Percentiles rank a stretch among this genome's conserved stretches.
Evolutionary conservation across 2,113 vertebrate genomes (phyloP).

Genomic region (Oxyruncus cristatus): DNA sequence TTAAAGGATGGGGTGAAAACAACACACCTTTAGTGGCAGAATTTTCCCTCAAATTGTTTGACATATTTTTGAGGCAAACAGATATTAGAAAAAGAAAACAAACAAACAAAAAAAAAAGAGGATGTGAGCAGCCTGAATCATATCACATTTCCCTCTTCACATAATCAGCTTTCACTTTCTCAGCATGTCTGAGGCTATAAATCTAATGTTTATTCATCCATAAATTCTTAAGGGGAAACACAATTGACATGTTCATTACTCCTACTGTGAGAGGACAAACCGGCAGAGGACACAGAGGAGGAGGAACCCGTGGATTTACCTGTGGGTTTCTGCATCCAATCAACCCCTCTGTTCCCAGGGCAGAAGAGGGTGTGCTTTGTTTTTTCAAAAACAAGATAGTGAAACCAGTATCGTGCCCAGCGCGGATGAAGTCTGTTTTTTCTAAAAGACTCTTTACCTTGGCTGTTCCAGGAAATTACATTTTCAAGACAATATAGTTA

Average conservation of each 20-base stretch:
- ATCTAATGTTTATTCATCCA: neutral
- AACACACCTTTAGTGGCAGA: neutral
- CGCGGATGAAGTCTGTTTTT: neutral
- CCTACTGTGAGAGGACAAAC: neutral
- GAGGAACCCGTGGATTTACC: neutral
- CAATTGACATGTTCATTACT: neutral
- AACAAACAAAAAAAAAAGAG: neutral
- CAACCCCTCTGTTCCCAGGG: neutral
- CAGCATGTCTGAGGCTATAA: neutral
- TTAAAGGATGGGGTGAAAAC: neutral
- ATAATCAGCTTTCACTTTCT: slow-evolving; percentile 1
- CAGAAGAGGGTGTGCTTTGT: neutral
- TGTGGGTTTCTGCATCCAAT: neutral
- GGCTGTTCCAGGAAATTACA: slow-evolving; percentile 4
- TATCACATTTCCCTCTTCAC: neutral
- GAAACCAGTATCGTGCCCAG: neutral
- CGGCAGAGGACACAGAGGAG: neutral
- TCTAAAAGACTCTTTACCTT: neutral
- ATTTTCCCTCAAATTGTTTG: neutral
- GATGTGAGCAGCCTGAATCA: neutral
- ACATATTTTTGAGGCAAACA: neutral
- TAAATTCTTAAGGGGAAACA: neutral
- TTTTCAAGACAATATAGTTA: slow-evolving; percentile 3
- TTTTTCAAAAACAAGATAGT: slow-evolving; percentile 33
- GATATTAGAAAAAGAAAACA: neutral